Percentiles rank a stretch among this genome's conserved stretches.
Evolutionary conservation across 2,113 vertebrate genomes (phyloP).

Genomic region (Eubucco bourcierii): DNA sequence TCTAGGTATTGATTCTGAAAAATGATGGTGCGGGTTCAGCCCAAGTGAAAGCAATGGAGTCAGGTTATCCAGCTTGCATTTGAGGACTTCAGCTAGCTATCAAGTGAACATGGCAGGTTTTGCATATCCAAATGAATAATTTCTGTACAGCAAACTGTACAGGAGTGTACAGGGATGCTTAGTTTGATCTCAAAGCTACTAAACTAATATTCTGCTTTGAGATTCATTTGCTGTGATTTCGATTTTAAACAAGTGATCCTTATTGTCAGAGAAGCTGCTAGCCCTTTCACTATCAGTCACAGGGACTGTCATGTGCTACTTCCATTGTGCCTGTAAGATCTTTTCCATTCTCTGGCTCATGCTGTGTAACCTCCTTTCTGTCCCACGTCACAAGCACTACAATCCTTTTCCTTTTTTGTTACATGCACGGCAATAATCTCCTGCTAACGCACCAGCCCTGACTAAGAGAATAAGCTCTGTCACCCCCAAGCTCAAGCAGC

Average conservation of each 20-base stretch:
- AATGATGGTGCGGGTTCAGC: constrained; percentile 2
- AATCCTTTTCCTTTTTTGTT: constrained; percentile 58
- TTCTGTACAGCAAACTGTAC: background rate
- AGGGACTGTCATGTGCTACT: background rate
- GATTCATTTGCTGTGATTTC: background rate
- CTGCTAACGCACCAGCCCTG: constrained; percentile 24
- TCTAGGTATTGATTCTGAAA: constrained; percentile 29
- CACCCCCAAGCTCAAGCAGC: constrained; percentile 58
- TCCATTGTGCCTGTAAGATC: background rate
- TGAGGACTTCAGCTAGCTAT: constrained; percentile 15
- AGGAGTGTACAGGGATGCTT: background rate
- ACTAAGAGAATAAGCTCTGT: constrained; percentile 57
- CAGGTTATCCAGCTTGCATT: constrained; percentile 33
- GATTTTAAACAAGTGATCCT: background rate
- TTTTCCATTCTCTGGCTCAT: background rate
- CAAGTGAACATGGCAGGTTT: background rate
- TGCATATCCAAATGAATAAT: background rate
- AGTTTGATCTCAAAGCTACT: background rate
- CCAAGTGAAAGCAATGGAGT: background rate
- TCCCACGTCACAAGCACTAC: background rate
- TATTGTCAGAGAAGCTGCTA: background rate
- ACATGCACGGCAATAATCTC: constrained; percentile 48
- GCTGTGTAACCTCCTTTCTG: constrained; percentile 52
- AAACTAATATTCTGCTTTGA: background rate
- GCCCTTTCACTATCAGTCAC: background rate